Conservation (phyloP, 2,113 vertebrate species). For the Anser cygnoides region DNA sequence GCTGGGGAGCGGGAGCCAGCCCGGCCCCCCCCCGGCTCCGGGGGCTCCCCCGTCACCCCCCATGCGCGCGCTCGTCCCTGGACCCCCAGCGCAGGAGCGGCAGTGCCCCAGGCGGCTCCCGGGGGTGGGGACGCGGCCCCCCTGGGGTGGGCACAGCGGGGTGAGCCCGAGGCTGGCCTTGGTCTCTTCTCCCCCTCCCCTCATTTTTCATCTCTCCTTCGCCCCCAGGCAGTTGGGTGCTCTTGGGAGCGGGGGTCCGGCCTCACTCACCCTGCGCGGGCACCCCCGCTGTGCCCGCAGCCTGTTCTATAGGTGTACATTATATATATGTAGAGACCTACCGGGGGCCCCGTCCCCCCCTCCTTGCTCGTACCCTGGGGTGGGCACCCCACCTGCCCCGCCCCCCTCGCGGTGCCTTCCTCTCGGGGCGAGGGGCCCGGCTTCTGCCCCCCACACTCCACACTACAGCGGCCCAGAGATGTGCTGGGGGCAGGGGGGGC, state of each 20-base stretch:
- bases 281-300: too few species aligned
- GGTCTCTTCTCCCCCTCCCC: background rate
- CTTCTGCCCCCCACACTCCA: background rate
- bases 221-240: background rate
- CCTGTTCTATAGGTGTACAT: too few species aligned
- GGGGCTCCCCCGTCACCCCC: background rate
- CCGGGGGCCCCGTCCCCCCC: background rate
- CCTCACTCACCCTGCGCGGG: background rate
- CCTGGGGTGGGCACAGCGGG: background rate
- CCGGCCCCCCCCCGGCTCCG: background rate
- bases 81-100: background rate
- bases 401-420: slow-evolving; percentile 8
- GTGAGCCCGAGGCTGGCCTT: slow-evolving; percentile 41
- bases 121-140: background rate
- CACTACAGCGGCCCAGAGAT: background rate
- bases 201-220: background rate
- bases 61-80: too few species aligned
- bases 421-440: background rate
- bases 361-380: too few species aligned
- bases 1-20: background rate
- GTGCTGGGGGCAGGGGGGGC: background rate
- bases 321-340: slow-evolving; percentile 65
- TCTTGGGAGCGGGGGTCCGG: background rate
- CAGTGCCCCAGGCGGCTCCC: background rate
- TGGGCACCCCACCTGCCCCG: background rate